Evolutionary conservation across 1,140 invertebrate genomes (phyloP).

Genomic region (Homalodisca vitripennis): DNA sequence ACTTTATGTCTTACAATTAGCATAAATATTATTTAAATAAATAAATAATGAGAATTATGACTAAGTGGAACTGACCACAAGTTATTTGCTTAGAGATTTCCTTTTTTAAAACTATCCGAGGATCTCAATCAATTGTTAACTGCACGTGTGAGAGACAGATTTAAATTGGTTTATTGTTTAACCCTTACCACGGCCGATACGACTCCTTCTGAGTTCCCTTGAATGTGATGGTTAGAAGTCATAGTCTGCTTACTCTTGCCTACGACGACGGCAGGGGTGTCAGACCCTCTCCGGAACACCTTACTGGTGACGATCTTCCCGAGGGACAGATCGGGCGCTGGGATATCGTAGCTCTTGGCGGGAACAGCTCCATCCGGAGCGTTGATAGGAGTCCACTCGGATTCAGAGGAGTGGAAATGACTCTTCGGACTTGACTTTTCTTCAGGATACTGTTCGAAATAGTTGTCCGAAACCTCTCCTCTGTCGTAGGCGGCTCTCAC

Average conservation of each 20-base stretch:
- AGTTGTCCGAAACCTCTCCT: not conserved
- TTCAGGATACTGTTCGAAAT: not conserved
- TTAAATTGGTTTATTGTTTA: constrained; percentile 36
- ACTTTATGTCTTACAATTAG: too few relatives aligned
- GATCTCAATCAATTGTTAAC: too few relatives aligned
- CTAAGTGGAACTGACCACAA: too few relatives aligned
- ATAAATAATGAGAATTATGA: too few relatives aligned
- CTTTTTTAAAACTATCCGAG: too few relatives aligned
- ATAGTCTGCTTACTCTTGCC: constrained; percentile 4
- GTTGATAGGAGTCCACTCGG: constrained; percentile 42
- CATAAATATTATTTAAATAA: too few relatives aligned
- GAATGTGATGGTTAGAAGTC: not conserved
- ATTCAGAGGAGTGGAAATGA: constrained; percentile 21
- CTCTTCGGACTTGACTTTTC: not conserved
- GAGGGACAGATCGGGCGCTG: constrained; percentile 38
- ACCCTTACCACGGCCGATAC: constrained; percentile 40
- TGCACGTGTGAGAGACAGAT: too few relatives aligned
- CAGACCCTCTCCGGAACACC: constrained; percentile 10
- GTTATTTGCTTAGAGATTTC: too few relatives aligned
- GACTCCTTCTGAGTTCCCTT: constrained; percentile 35
- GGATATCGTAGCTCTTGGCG: constrained; percentile 39
- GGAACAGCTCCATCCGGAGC: constrained; percentile 41
- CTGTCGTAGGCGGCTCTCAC: constrained; percentile 10
- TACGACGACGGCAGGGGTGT: not conserved
- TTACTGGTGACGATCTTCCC: not conserved